Percentiles rank a stretch among this genome's conserved stretches.
These are phyloP conservation scores for Trinectes maculatus DNA, from an alignment of 2,113 vertebrate genomes.

Conservation along the genomic window DNA sequence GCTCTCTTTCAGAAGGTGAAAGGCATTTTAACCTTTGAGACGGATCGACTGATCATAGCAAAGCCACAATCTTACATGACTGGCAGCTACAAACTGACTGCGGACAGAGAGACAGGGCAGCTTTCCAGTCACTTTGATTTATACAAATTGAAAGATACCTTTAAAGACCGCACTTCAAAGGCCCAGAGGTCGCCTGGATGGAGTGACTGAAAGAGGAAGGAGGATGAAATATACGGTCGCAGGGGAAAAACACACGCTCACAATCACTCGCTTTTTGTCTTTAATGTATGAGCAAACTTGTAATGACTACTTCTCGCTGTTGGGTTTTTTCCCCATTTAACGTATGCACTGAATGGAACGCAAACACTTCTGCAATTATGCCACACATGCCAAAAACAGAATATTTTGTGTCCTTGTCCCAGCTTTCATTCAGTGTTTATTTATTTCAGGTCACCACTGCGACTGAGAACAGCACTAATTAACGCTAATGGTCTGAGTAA, in stretches of 20 bases:
- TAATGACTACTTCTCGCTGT: conserved; percentile 1
- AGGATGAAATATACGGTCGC: conserved; percentile 24
- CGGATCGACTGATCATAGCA: conserved; percentile 62
- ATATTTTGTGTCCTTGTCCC: conserved; percentile 35
- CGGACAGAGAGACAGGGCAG: conserved; percentile 53
- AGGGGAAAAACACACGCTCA: conserved; percentile 15
- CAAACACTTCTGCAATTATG: conserved; percentile 21
- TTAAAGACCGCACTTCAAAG: conserved; percentile 74
- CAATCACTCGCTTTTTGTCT: conserved; percentile 28
- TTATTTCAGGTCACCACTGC: conserved; percentile 55
- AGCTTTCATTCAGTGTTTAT: conserved; percentile 40
- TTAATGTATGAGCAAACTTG: conserved; percentile 22
- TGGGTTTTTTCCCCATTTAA: conserved; percentile 19
- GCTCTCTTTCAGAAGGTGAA: conserved; percentile 47
- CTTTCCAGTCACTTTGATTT: conserved; percentile 73
- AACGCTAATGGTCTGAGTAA: conserved; percentile 66
- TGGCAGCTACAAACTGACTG: conserved; percentile 69
- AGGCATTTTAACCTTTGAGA: conserved; percentile 60
- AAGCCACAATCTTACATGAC: conserved; percentile 63
- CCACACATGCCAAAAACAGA: conserved; percentile 18
- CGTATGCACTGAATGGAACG: conserved; percentile 2
- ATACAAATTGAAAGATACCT: conserved; percentile 74
- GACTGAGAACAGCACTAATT: conserved; percentile 54
- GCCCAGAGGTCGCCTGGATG: conserved; percentile 41
- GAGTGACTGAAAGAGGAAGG: conserved; percentile 42